Evolutionary conservation across 2,888 invertebrate species (phyloP), one percentile per base, ranked within the genome.

Genomic region (Polydrusus pterygomalis): DNA sequence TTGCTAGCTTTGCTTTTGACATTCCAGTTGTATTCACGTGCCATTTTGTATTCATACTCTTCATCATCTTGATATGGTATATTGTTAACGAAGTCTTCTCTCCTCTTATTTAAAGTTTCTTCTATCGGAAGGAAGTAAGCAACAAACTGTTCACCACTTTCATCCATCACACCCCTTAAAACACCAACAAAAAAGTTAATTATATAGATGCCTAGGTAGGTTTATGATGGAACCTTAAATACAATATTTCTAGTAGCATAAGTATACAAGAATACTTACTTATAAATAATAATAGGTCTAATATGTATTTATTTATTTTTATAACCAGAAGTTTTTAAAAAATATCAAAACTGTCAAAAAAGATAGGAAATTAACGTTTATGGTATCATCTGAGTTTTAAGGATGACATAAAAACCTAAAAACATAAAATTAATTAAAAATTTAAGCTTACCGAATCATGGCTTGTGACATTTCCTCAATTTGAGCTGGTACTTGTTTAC

Each of bases 1-100:
- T 87, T 87, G 78, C 87, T 87, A 0, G 87, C 87, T 80, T 98
- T 98, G 87, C 97, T 98, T 88, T 99, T 98, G 18, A 99, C 98
- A 85, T 98, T 98, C 99, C 99, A 99, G 86, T 98, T 98, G 87
- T 99, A 99, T 86, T 99, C 99, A 78, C 99, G 91, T 0, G 98
- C 97, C 93, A 99, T 96, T 87, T 96, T 95, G 85, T 99, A 99
- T 82, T 99, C 98, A 84, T 99, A 99, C 70, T 96, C 95, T 80
- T 96, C 95, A 0, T 94, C 97, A 56, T 97, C 97, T 85, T 93
- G 92, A 86, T 96, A 97, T 0, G 95, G 93, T 17, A 95, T 89
- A 34, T 89, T 91, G 60, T 93, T 93, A 0, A 91, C 90, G 64
- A 94, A 91, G 84, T 99, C 98, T 51, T 93, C 90, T 71, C 96